Evolutionary conservation across 2,113 vertebrate genomes (phyloP).

Genomic region (Podocnemis expansa): DNA sequence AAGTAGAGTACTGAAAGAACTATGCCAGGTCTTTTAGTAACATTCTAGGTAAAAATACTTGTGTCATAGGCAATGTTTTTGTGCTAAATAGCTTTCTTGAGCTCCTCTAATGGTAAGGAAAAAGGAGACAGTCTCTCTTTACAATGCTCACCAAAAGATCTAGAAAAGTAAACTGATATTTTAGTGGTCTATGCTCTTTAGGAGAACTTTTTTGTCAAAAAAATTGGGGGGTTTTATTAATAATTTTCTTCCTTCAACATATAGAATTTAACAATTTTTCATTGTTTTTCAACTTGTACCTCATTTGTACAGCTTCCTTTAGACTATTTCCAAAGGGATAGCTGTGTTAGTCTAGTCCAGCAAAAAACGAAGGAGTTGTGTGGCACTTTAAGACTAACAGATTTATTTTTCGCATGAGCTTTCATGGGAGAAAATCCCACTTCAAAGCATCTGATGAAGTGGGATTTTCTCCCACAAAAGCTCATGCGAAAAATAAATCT

Average conservation of each 20-base stretch:
- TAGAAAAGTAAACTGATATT: constrained; percentile 17
- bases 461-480: no score
- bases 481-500: no score
- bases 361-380: no score
- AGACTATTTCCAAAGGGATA: no score
- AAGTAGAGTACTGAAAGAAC: not conserved
- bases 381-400: no score
- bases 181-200: not conserved
- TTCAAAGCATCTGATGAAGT: no score
- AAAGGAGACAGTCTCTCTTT: not conserved
- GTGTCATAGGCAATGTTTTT: not conserved
- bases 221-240: constrained; percentile 66
- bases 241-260: constrained; percentile 61
- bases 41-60: not conserved
- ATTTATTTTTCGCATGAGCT: no score
- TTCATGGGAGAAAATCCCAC: no score
- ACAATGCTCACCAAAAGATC: constrained; percentile 1
- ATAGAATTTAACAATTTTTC: constrained; percentile 66
- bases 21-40: not conserved
- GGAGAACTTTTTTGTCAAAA: constrained; percentile 62
- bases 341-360: no score
- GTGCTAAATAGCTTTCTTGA: not conserved
- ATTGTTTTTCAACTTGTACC: constrained; percentile 66
- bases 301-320: constrained; percentile 27
- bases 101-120: not conserved